Base-by-base conservation (phyloP, 2,888 invertebrate genomes). In the Erebia palarica region DNA sequence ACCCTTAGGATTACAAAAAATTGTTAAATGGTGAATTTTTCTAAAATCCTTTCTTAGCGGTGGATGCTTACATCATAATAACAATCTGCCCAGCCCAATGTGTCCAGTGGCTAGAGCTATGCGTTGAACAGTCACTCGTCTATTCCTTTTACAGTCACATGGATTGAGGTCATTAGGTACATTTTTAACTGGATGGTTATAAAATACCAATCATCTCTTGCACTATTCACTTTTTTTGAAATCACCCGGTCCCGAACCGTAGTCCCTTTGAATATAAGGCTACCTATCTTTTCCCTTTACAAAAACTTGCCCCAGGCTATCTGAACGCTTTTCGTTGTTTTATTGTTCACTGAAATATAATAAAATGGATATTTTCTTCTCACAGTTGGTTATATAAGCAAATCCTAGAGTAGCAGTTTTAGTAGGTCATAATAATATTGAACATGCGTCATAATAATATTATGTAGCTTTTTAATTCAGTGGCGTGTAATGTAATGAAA, bases 261-360 rank as follows among this genome's bases (percentile, higher is more conserved):
- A 60, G 16, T 60, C 60, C 60, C 42, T 60, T 42, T 60, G 60
- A 60, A 60, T 60, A 42, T 5, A 42, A 42, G 16, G 42, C 16
- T 16, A n/a, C 44, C 42, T 44, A n/a, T 60, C 42, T 44, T 60
- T 60, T n/a, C 44, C 27, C 58, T 36, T 36, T 59, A 44, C 58
- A 58, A 58, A 58, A 58, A 13, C 10, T n/a, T 42, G 60, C 60
- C 42, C 14, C 44, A 16, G 36, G 44, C 60, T 16, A 42, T 16
- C 21, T 16, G 16, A 11, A 42, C 16, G 60, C 59, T 59, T 59
- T 59, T 36, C 8, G 27, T 9, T 59, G 10, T 58, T 21, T 5
- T 58, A 58, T 58, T 27, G 21, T 13, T 10, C 1, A 13, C 13
- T 21, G 21, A 57, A 57, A 21, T 51, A 21, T 57, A 57, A 57